phyloP scores from a whole-genome alignment of 1,140 invertebrate species.

The Zaprionus inermis region DNA sequence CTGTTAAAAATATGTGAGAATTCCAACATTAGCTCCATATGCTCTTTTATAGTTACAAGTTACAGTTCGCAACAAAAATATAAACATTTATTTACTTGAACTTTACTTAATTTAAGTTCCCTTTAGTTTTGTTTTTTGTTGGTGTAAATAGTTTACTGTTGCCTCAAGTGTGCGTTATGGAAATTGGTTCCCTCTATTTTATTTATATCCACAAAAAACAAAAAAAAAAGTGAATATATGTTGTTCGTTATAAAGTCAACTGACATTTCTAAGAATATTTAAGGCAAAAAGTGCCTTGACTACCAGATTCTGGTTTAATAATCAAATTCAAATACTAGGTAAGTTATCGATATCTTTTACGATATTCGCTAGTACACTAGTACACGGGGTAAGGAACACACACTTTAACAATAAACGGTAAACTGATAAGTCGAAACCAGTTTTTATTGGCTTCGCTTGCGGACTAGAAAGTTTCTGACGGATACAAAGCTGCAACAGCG shows the following conservation, averaged over 20 bases:
- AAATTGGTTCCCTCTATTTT: background rate
- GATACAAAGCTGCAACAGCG: conserved; percentile 21
- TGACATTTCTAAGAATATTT: background rate
- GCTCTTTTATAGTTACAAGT: background rate
- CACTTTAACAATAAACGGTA: conserved; percentile 9
- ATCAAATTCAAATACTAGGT: background rate
- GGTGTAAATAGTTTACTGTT: background rate
- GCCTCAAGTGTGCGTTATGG: conserved; percentile 6
- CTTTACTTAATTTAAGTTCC: background rate
- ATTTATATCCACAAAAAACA: background rate
- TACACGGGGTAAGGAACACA: background rate
- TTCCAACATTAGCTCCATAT: conserved; percentile 1
- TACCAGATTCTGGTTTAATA: background rate
- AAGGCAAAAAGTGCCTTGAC: background rate
- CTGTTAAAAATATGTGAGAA: conserved; percentile 36
- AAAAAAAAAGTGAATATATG: background rate
- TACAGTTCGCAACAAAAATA: conserved; percentile 2
- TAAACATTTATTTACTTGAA: background rate
- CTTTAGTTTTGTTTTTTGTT: background rate
- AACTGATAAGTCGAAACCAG: conserved; percentile 24
- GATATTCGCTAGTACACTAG: background rate
- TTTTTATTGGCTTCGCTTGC: conserved; percentile 26
- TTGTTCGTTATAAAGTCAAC: background rate
- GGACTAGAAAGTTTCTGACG: conserved; percentile 59
- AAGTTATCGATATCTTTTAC: background rate